phyloP scores from a whole-genome alignment of 2,888 invertebrate species.

The Crematogaster levior region DNA sequence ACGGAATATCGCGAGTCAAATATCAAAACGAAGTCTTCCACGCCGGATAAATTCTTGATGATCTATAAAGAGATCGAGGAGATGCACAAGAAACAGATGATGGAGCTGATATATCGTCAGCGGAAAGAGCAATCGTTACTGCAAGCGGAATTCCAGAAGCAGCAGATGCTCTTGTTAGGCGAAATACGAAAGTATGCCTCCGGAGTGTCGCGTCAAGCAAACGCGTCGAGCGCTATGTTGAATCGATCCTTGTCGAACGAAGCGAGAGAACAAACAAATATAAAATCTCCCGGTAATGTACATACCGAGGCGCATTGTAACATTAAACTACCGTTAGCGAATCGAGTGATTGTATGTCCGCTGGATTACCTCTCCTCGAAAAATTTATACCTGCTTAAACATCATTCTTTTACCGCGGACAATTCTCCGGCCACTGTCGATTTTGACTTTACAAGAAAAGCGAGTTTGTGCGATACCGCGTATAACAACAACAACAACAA shows the following conservation, averaged over 20 bases:
- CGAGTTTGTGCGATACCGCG: slow-evolving; percentile 9
- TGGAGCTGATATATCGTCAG: slow-evolving; percentile 88
- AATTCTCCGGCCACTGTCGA: slow-evolving; percentile 1
- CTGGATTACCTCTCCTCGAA: slow-evolving; percentile 60
- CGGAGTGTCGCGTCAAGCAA: slow-evolving; percentile 72
- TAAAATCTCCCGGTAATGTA: not conserved
- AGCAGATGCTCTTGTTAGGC: slow-evolving; percentile 88
- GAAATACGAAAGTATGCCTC: slow-evolving; percentile 84
- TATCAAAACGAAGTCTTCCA: slow-evolving; percentile 74
- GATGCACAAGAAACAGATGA: slow-evolving; percentile 89
- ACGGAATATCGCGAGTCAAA: slow-evolving; percentile 35
- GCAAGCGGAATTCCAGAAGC: slow-evolving; percentile 89
- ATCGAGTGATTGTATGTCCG: slow-evolving; percentile 48
- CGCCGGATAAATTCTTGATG: slow-evolving; percentile 80
- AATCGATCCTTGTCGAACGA: slow-evolving; percentile 1
- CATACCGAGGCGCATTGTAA: not conserved
- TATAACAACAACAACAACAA: slow-evolving; percentile 31
- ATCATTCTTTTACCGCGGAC: not conserved
- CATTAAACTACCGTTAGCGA: not conserved
- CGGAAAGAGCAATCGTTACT: slow-evolving; percentile 88
- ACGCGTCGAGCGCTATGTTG: slow-evolving; percentile 32
- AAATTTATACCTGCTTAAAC: slow-evolving; percentile 25
- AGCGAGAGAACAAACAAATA: not conserved
- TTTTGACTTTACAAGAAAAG: not conserved
- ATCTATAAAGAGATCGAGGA: slow-evolving; percentile 87